These are phyloP conservation scores for Motacilla tschutschensis DNA, from an alignment of 2,113 vertebrate genomes.

Conservation along the genomic window DNA sequence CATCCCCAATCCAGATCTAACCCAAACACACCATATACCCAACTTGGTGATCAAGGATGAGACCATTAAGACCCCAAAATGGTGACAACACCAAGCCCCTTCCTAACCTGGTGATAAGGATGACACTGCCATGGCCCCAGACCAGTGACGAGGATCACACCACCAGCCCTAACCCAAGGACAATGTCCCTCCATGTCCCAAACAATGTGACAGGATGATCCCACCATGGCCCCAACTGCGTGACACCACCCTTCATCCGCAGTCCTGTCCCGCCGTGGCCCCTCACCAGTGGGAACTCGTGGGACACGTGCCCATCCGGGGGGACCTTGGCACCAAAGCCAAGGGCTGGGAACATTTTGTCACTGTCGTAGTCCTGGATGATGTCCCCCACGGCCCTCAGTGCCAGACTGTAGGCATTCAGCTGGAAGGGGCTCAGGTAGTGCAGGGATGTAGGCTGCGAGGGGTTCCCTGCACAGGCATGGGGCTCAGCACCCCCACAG, in stretches of 20 bases:
- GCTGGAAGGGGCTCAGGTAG: neutral
- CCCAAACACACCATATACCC: neutral
- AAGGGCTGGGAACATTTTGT: slow-evolving; percentile 14
- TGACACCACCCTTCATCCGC: neutral
- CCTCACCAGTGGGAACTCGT: neutral
- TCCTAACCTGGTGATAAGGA: neutral
- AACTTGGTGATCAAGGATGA: neutral
- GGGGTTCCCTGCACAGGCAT: neutral
- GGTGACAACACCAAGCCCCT: neutral
- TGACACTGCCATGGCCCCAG: neutral
- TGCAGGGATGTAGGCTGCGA: neutral
- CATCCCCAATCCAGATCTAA: neutral
- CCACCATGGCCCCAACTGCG: neutral
- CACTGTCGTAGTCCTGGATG: slow-evolving; percentile 1
- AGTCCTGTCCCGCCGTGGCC: neutral
- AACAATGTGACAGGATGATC: neutral
- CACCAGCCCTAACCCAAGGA: neutral
- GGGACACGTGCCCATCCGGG: neutral
- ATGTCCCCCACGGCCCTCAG: neutral
- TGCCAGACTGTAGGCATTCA: slow-evolving; percentile 2
- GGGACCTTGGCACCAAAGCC: neutral
- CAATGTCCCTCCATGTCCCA: neutral
- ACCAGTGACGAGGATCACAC: neutral
- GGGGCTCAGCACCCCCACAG: neutral
- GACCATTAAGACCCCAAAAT: neutral